Evolutionary conservation across 2,888 invertebrate species (phyloP).

Genomic region (Agonopterix heracliana): DNA sequence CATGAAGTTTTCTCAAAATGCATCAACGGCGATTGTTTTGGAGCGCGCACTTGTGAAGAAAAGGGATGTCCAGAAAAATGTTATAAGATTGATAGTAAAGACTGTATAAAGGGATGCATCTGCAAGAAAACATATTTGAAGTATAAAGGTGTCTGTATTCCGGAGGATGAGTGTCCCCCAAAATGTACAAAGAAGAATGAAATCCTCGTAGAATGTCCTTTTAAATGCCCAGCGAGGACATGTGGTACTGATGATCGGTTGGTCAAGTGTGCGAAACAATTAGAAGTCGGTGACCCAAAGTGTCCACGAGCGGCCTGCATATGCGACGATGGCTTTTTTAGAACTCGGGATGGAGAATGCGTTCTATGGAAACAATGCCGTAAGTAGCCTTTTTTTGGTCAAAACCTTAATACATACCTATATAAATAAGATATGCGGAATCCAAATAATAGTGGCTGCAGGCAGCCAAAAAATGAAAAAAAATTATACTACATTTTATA

Average conservation of each 20-base stretch:
- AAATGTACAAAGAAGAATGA: neutral
- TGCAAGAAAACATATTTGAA: conserved; percentile 11
- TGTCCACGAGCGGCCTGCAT: conserved; percentile 5
- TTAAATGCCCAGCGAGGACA: neutral
- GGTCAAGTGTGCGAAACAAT: conserved; percentile 5
- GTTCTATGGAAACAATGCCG: conserved; percentile 3
- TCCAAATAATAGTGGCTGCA: too few relatives aligned
- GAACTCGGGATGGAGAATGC: conserved; percentile 1
- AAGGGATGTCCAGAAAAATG: conserved; percentile 10
- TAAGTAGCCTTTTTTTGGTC: neutral
- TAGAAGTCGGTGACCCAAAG: conserved; percentile 1
- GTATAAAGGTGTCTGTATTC: conserved; percentile 11
- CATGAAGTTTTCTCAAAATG: conserved; percentile 20
- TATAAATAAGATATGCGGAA: too few relatives aligned
- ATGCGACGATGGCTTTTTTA: conserved; percentile 8
- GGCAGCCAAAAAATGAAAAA: too few relatives aligned
- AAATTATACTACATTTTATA: too few relatives aligned
- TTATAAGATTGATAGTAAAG: conserved; percentile 9
- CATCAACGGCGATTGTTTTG: conserved; percentile 20
- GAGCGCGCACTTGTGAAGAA: conserved; percentile 9
- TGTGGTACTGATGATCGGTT: neutral
- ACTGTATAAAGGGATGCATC: conserved; percentile 11
- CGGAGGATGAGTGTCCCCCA: neutral
- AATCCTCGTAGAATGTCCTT: neutral
- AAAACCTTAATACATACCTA: too few relatives aligned